Evolutionary conservation across 2,113 vertebrate species (phyloP), one percentile per base, ranked within the genome.

Genomic region (Sorex araneus): DNA sequence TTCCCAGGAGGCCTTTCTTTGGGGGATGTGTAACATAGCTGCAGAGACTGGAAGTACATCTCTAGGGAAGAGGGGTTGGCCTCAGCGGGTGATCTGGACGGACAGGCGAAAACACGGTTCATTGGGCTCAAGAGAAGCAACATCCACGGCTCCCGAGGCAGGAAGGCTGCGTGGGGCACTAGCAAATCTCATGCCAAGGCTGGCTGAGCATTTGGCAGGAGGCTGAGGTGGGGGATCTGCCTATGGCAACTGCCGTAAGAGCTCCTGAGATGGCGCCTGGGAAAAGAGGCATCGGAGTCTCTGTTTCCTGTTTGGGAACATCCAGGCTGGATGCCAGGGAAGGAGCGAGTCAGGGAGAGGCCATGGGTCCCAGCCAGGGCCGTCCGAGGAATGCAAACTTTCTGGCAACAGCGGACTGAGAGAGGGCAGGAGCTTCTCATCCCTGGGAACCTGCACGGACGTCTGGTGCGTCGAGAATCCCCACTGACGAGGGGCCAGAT

Each of bases 171-270:
- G 0, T 43, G 70, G 77, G 30, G 76, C 83, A 18, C 88, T 89
- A 73, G 40, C 77, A 73, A 36, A 66, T 75, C 89, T 78, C 32
- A 82, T 60, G 40, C 54, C 54, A 47, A 87, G 78, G 9, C 64
- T 90, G 82, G 36, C 25, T 83, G 75, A 77, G 11, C 11, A 7
- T 28, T 23, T 87, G 84, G 80, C 86, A 94, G n/a, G 25, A 91
- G 21, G 27, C 12, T 30, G 50, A 82, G 74, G 57, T 95, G 23
- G n/a, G 64, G 36, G 83, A 76, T 23, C 30, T 21, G 47, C n/a
- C 4, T 21, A 13, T 1, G 4, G 47, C 57, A 9, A 23, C n/a
- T 78, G 7, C 25, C 50, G 73, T 40, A 43, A 75, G 84, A 57
- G 25, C 84, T 73, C 47, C 60, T 32, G 6, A 60, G 36, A 75